Base-by-base conservation (phyloP, 2,888 invertebrate genomes). In the Pollenia griseotomentosa region DNA sequence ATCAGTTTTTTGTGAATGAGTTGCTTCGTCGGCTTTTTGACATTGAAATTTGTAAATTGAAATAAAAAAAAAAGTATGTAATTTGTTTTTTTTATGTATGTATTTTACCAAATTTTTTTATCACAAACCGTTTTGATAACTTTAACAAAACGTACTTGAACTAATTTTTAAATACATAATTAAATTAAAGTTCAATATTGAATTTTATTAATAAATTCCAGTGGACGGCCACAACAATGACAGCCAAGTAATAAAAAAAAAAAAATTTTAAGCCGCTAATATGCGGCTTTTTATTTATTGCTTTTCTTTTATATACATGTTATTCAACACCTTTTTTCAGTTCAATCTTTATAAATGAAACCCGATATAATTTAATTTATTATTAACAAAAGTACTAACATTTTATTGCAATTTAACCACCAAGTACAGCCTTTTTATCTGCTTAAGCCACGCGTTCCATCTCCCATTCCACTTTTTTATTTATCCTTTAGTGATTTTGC, bases 1-100 rank as follows among this genome's bases (percentile, higher is more conserved):
- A 74, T 55, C 61, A 65, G 33, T 80, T 86, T 57, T 57, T 55
- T 61, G 65, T 73, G 57, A 82, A 79, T 68, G 48, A 83, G 66
- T 75, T 79, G 57, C 48, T 83, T 81, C 44, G 61, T 81, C 51
- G 68, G 74, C 23, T 77, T 85, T 83, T 78, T 88, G 86, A 88
- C 88, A 88, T 84, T 87, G 83, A 88, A 86, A 85, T 85, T 82
- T 83, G 70, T 79, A 79, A 77, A 83, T 79, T 33, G 5, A 33
- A 33, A 33, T 33, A 6, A 51, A 78, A 46, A 68, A 66, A 71
- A 53, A 46, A 61, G 46, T 23, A 23, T 23, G 33, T 59, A 55
- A 70, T 33, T 77, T 61, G 16, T 70, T 70, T 68, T 57, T 82
- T 81, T 73, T n/a, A n/a, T 42, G 48, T 79, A 53, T 59, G 9